These are phyloP conservation scores for Heliconius himera DNA, from an alignment of 1,140 invertebrate species.

Conservation along the genomic window DNA sequence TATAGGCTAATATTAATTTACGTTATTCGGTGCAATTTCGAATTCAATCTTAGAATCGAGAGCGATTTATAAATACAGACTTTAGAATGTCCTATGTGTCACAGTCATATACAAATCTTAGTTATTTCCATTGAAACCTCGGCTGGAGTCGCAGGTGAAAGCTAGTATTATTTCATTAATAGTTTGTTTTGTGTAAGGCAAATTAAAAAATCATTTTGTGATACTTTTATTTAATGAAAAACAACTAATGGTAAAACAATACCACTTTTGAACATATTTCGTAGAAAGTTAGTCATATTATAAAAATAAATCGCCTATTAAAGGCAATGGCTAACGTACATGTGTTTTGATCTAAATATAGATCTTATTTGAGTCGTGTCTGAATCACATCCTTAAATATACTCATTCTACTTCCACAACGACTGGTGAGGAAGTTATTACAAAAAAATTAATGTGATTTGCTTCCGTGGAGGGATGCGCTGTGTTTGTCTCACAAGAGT, in stretches of 20 bases:
- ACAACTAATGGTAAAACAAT: neutral
- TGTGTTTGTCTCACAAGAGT: neutral
- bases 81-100: no score
- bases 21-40: no score
- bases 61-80: no score
- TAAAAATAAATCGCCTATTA: conserved; percentile 36
- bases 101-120: neutral
- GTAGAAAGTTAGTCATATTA: conserved; percentile 4
- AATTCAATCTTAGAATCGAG: no score
- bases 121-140: neutral
- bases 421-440: conserved; percentile 7
- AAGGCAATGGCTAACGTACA: conserved; percentile 30
- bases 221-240: neutral
- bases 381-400: conserved; percentile 37
- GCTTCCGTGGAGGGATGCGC: neutral
- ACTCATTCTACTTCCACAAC: conserved; percentile 3
- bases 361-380: conserved; percentile 21
- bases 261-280: neutral
- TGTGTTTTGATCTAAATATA: conserved; percentile 26
- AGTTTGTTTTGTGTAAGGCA: neutral
- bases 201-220: neutral
- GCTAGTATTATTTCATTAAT: neutral
- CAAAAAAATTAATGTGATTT: conserved; percentile 12
- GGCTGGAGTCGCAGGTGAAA: no score
- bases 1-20: no score